These are phyloP conservation scores for Tribolium castaneum DNA, from an alignment of 1,140 invertebrate species.

Conservation along the genomic window DNA sequence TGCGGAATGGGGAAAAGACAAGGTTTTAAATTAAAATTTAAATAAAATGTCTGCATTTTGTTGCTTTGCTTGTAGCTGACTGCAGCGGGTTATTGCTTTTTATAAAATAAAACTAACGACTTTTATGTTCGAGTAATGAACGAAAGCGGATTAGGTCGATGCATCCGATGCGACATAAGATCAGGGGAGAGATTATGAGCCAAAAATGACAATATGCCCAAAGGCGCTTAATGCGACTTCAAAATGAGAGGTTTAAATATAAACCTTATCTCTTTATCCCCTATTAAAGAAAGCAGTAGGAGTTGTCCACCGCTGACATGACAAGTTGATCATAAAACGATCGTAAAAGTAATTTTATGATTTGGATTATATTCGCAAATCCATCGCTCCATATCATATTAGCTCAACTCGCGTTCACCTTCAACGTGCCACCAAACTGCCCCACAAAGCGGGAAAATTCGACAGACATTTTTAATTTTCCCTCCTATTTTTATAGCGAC, in stretches of 20 bases:
- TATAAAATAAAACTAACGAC: slow-evolving; percentile 36
- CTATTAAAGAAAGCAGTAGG: slow-evolving; percentile 43
- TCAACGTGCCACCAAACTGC: not conserved
- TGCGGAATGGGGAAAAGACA: slow-evolving; percentile 50
- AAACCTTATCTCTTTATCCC: slow-evolving; percentile 29
- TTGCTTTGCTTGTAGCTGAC: slow-evolving; percentile 48
- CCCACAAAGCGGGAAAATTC: not conserved
- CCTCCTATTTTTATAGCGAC: slow-evolving; percentile 30
- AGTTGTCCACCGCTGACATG: slow-evolving; percentile 53
- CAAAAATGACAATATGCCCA: slow-evolving; percentile 16
- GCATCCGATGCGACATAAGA: not conserved
- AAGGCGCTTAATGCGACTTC: not conserved
- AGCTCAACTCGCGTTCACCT: slow-evolving; percentile 3
- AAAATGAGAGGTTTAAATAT: slow-evolving; percentile 16
- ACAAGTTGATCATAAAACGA: slow-evolving; percentile 58
- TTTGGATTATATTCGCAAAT: slow-evolving; percentile 47
- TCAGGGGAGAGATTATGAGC: not conserved
- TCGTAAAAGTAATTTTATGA: slow-evolving; percentile 59
- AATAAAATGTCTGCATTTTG: slow-evolving; percentile 59
- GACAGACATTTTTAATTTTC: slow-evolving; percentile 20
- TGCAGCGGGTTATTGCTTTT: slow-evolving; percentile 41
- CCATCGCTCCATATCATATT: slow-evolving; percentile 11
- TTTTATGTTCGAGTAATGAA: slow-evolving; percentile 35
- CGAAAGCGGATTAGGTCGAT: slow-evolving; percentile 36
- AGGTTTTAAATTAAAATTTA: slow-evolving; percentile 59